Percentiles rank a stretch among this genome's conserved stretches.
Evolutionary conservation across 2,888 invertebrate species (phyloP).

Genomic region (Chouioia cunea): DNA sequence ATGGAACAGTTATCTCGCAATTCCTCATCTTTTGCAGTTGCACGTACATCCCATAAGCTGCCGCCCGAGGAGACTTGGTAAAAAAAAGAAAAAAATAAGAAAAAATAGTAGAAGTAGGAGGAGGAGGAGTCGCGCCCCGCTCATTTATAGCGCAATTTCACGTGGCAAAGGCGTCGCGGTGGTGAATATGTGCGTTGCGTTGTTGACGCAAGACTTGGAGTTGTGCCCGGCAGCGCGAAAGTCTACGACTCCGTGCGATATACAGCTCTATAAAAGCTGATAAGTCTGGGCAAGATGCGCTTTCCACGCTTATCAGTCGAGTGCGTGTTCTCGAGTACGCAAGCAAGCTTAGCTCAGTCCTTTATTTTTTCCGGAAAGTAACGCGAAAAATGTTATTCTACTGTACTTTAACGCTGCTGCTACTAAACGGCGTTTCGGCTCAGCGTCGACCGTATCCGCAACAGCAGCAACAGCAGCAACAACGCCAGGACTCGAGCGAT

Average conservation of each 20-base stretch:
- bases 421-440: neutral
- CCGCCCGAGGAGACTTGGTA: no score
- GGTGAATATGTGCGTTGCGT: no score
- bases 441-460: constrained; percentile 18
- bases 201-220: neutral
- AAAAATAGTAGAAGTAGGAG: neutral
- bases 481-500: neutral
- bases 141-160: constrained; percentile 38
- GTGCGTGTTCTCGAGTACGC: neutral
- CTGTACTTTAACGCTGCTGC: constrained; percentile 4
- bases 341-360: no score
- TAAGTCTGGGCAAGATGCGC: constrained; percentile 5
- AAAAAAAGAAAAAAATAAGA: neutral
- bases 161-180: neutral
- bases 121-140: neutral
- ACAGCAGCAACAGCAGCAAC: neutral
- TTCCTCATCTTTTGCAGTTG: no score
- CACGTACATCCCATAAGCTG: no score
- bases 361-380: no score
- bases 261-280: constrained; percentile 21
- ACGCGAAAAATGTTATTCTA: constrained; percentile 21
- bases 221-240: neutral
- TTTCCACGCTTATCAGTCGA: constrained; percentile 4
- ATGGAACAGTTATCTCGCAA: no score
- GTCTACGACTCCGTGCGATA: neutral